Evolutionary conservation across 2,888 invertebrate species (phyloP).

Genomic region (Hololepta plana): DNA sequence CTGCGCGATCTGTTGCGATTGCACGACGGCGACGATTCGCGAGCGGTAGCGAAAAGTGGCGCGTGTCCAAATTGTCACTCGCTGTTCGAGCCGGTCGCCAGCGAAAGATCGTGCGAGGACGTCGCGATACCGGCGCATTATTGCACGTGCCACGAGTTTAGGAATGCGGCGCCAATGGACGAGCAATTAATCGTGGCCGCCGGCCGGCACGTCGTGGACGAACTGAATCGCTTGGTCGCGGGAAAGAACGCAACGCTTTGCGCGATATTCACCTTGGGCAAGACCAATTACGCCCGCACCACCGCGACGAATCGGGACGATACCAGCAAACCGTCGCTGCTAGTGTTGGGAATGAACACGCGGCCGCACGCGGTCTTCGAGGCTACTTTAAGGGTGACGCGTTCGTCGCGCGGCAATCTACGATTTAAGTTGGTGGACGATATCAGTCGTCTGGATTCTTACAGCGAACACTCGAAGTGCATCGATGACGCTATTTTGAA

Average conservation of each 20-base stretch:
- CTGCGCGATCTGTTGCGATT: constrained; percentile 41
- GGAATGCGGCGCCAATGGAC: constrained; percentile 27
- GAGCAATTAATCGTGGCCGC: constrained; percentile 33
- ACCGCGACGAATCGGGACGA: constrained; percentile 15
- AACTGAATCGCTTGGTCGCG: constrained; percentile 8
- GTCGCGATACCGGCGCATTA: constrained; percentile 50
- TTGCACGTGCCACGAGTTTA: constrained; percentile 53
- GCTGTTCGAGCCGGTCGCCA: constrained; percentile 36
- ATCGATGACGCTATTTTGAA: constrained; percentile 32
- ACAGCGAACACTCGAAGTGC: constrained; percentile 32
- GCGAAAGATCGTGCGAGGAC: constrained; percentile 47
- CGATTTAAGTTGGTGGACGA: constrained; percentile 33
- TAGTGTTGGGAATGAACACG: constrained; percentile 46
- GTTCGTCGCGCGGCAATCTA: constrained; percentile 2
- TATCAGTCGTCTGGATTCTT: constrained; percentile 41
- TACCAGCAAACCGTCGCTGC: constrained; percentile 35
- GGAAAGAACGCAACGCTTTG: no score
- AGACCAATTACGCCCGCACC: no score
- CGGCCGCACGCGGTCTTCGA: constrained; percentile 51
- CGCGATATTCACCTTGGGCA: no score
- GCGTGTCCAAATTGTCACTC: constrained; percentile 50
- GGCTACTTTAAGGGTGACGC: constrained; percentile 43
- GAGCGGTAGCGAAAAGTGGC: constrained; percentile 20
- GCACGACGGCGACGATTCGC: constrained; percentile 24
- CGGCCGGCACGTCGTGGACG: constrained; percentile 29